Evolutionary conservation across 2,888 invertebrate species (phyloP), one percentile per base, ranked within the genome.

Genomic region (Strigamia maritima): DNA sequence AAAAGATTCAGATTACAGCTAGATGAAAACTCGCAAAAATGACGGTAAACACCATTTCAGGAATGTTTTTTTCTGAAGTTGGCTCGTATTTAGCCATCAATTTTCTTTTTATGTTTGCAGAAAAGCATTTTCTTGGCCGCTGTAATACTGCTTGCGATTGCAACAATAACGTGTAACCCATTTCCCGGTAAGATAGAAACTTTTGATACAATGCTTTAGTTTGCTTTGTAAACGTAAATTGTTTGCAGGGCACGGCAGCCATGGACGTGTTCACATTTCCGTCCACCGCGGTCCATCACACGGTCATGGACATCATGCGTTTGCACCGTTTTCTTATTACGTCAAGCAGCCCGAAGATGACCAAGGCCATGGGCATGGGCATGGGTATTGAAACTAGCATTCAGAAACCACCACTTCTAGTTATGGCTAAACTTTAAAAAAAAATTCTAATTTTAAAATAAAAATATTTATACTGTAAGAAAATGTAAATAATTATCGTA

Each of bases 301-400:
- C 31, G 80, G 80, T 26, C 79, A 81, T 44, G 81, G 81, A 24
- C 78, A 81, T 19, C 74, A 81, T 26, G 70, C 80, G 74, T 81
- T 80, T 28, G 81, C 81, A 24, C 81, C 81, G 38, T 81, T 81
- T 76, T 79, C 81, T 38, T 81, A 81, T 60, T 80, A 80, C 28
- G 81, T 81, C 35, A 79, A 79, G 31, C 81, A 81, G 77, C 81
- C 81, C n/a, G 81, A 81, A 79, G 81, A 81, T 75, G 65, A 70
- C 22, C 78, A 65, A 22, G 44, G 60, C n/a, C 75, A 77, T 14
- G 60, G 22, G 7, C 26, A 24, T 65, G 60, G 60, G 22, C 12
- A 70, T 28, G 14, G 28, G 7, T 7, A 28, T 70, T 28, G 70
- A 70, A 70, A 70, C 70, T n/a, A 70, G 26, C n/a, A n/a, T 74